Base-by-base conservation (phyloP, 2,113 vertebrate species). In the Telmatochromis bifrenatus region DNA sequence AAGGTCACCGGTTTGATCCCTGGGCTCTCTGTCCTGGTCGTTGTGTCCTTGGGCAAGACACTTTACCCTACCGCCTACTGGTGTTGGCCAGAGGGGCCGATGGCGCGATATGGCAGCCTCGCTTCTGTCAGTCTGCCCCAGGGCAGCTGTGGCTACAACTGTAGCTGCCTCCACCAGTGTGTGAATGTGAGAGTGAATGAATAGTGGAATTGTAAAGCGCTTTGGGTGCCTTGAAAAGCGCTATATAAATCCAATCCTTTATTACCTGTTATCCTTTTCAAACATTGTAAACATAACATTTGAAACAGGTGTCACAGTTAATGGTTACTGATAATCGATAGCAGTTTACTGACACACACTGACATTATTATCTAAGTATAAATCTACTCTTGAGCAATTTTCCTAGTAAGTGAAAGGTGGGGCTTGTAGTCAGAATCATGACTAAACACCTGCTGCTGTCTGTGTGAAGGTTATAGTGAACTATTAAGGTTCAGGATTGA, bases 1-100 rank as follows among this genome's bases (percentile, higher is more conserved):
- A 42, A 42, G 39, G 39, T 42, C 2, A 0, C 12, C 0, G 0
- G 39, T 42, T 42, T 0, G 2, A 42, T 42, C 12, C 39, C 39
- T 0, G 39, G 1, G 39, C 39, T 42, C 1, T 42, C 12, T 14
- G 39, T 42, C 12, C 39, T 42, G 39, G 12, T 45, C 6, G 2
- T 45, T 45, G 12, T 45, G 0, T 45, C 42, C 42, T 14, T 45
- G 42, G 42, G 42, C 0, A 14, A 45, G 42, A 45, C 42, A 45
- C 42, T 45, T 42, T 6, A 13, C 39, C 39, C 5, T 13, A 9
- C 35, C 0, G 2, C 35, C 35, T 37, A 42, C 39, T 42, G 39
- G 39, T 42, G 39, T 0, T 42, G 1, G 39, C 39, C 39, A 42
- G 39, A 42, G 0, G 39, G 12, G 39, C 12, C 1, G 1, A 42